Evolutionary conservation across 2,797 vertebrate species (phyloP), one percentile per base, ranked within the genome.

Genomic region (Eulemur albifrons): DNA sequence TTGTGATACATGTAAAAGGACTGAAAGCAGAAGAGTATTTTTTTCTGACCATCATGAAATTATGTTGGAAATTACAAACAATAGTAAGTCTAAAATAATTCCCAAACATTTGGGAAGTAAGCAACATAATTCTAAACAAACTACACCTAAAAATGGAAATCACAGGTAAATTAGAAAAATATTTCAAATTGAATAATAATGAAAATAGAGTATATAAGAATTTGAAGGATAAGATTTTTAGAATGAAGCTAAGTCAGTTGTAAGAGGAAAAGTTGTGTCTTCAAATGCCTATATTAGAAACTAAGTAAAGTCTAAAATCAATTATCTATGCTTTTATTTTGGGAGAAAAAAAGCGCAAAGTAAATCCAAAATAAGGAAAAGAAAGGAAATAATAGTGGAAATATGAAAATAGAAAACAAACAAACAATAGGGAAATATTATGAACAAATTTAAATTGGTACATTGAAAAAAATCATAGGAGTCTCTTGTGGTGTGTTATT

Each of bases 401-500:
- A 57, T 52, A 32, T 48, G 40, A 30, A 57, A 80, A 82, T 30
- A 21, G 35, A 67, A 93, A 21, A 38, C 4, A 35, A 1, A 38
- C n/a, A 35, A 1, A 27, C 0, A 40, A 17, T 9, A 57, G 52
- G 40, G 4, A 3, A 43, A n/a, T 65, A 4, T 32, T 45, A 32
- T 8, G n/a, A 70, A 43, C 3, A 27, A 2, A 40, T 45, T 50
- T 17, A 59, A 69, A 52, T n/a, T 13, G 25, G 11, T 23, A 50
- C 32, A 52, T 61, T 27, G 7, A 70, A 40, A 84, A 87, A 38
- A 15, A 35, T 13, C 23, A 1, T 1, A n/a, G 23, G 30, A 12
- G 8, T 14, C 20, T 4, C 21, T 2, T 1, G 17, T 1, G 0
- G 5, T 13, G 20, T 38, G 13, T 8, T 40, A 35, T 5, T n/a